A percentile compares a stretch with the other conserved stretches of the same genome.
phyloP scores from a whole-genome alignment of 2,888 invertebrate genomes.

The Sepiola atlantica region DNA sequence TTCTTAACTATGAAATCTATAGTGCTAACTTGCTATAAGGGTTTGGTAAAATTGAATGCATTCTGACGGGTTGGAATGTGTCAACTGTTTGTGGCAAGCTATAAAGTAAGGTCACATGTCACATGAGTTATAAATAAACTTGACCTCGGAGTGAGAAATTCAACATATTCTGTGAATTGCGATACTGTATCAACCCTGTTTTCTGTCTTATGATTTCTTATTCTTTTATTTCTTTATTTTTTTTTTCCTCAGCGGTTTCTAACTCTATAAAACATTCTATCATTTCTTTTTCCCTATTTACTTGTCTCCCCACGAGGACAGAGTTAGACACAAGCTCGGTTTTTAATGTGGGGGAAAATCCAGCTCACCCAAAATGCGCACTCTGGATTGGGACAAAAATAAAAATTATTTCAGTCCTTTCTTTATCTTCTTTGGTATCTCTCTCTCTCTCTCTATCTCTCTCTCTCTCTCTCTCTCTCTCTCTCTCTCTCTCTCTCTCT shows the following conservation, averaged over 20 bases:
- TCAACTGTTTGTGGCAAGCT: neutral
- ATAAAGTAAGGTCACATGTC: neutral
- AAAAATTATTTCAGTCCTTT: neutral
- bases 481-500: neutral
- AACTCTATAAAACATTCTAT: neutral
- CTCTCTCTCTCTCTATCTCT: neutral
- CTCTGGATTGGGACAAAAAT: no score
- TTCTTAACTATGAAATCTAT: neutral
- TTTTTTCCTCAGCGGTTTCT: neutral
- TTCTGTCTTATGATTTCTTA: neutral
- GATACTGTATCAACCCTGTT: neutral
- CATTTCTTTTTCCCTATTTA: neutral
- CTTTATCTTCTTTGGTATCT: neutral
- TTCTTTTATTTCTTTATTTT: neutral
- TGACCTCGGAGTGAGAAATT: neutral
- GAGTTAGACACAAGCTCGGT: neutral
- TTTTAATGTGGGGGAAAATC: no score
- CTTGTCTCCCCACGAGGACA: neutral
- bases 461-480: neutral
- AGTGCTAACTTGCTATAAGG: neutral
- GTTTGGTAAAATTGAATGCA: neutral
- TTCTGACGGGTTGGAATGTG: neutral
- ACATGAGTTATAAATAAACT: neutral
- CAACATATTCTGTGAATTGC: neutral
- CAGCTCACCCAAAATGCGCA: no score